Evolutionary conservation across 2,888 invertebrate genomes (phyloP).

Genomic region (Amphipyra berbera): DNA sequence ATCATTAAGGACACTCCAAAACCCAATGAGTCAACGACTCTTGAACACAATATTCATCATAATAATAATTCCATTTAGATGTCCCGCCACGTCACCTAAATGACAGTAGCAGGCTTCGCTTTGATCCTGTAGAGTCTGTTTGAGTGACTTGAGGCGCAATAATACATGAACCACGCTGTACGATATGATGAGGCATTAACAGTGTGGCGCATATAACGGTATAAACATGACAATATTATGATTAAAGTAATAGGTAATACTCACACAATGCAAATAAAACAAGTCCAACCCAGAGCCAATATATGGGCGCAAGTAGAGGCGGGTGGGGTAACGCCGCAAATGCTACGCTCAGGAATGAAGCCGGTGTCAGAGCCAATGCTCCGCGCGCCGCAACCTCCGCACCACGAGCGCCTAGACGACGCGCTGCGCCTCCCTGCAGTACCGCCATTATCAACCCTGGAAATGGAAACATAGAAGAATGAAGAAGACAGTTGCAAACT

Average conservation of each 20-base stretch:
- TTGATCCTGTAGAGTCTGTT: no score
- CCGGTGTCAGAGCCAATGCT: constrained; percentile 95
- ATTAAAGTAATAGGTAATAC: constrained; percentile 67
- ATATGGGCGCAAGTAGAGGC: constrained; percentile 75
- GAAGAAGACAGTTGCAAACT: neutral
- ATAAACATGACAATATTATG: neutral
- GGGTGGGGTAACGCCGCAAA: constrained; percentile 88
- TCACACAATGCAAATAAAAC: constrained; percentile 97
- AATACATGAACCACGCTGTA: no score
- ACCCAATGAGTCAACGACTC: no score
- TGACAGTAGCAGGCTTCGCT: no score
- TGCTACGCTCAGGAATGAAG: constrained; percentile 96
- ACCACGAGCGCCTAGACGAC: constrained; percentile 92
- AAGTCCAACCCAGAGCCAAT: constrained; percentile 94
- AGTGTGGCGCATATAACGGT: no score
- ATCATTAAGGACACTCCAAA: no score
- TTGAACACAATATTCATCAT: no score
- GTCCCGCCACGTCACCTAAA: no score
- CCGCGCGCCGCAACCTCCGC: constrained; percentile 92
- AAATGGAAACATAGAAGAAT: neutral
- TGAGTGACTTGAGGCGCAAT: no score
- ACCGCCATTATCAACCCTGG: constrained; percentile 95
- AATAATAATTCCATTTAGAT: no score
- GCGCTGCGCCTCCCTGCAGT: constrained; percentile 96
- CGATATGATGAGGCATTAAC: no score